Conservation (phyloP, 2,113 vertebrate species). For the Trogon surrucura region DNA sequence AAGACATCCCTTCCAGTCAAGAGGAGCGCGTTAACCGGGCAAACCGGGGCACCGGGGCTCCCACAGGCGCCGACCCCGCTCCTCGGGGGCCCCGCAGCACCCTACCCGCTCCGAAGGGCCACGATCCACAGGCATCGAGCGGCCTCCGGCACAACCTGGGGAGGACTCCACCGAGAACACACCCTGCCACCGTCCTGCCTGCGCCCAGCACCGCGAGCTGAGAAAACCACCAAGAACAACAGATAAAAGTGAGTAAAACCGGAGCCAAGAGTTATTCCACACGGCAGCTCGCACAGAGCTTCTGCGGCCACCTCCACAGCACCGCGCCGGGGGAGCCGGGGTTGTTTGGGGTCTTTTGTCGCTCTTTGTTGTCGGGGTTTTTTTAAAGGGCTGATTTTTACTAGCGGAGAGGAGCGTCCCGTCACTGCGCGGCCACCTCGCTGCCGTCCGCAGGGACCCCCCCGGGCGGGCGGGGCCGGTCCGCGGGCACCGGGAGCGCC, state of each 20-base stretch:
- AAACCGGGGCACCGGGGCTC: background rate
- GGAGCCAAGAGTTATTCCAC: background rate
- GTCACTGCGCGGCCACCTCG: no score
- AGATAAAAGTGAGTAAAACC: background rate
- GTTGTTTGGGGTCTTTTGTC: background rate
- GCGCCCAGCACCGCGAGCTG: background rate
- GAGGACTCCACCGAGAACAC: background rate
- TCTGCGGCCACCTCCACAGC: background rate
- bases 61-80: background rate
- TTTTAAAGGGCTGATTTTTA: background rate
- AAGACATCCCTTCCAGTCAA: background rate
- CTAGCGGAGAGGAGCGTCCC: no score
- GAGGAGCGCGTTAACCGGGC: background rate
- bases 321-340: rapidly evolving
- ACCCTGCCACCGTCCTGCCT: background rate
- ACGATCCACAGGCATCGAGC: background rate
- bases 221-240: background rate
- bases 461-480: no score
- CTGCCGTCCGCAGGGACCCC: no score
- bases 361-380: no score
- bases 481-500: no score
- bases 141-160: background rate
- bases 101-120: background rate
- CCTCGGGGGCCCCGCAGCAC: background rate
- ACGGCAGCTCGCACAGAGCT: background rate